These are phyloP conservation scores for Paramormyrops kingsleyae DNA, from an alignment of 2,113 vertebrate genomes.

Conservation along the genomic window DNA sequence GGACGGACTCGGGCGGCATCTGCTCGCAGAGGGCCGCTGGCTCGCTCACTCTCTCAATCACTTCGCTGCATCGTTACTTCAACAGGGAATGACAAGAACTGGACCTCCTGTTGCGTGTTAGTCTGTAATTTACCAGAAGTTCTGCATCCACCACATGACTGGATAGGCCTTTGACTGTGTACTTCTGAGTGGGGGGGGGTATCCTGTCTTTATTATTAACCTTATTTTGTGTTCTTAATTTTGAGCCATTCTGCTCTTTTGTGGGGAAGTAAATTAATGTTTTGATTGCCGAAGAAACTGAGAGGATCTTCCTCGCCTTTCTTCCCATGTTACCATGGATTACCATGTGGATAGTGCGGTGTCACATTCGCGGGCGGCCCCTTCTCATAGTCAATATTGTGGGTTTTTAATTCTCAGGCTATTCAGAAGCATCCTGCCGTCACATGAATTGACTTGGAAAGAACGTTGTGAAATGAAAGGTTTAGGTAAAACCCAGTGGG, in stretches of 20 bases:
- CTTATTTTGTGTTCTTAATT: not conserved
- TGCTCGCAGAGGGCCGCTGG: not conserved
- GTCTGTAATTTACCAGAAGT: not conserved
- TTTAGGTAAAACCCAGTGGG: not conserved
- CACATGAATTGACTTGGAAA: not conserved
- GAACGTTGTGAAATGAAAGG: not conserved
- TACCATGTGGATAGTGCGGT: not conserved
- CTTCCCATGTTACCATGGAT: not conserved
- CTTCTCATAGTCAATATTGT: not conserved
- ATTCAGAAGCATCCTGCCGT: not conserved
- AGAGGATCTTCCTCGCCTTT: not conserved
- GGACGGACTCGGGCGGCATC: not conserved
- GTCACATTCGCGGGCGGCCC: not conserved
- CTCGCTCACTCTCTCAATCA: not conserved
- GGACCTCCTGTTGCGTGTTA: not conserved
- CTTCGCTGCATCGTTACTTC: not conserved
- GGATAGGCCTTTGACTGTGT: not conserved
- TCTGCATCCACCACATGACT: not conserved
- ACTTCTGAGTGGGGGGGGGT: not conserved
- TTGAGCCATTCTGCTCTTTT: not conserved
- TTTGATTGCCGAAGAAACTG: not conserved
- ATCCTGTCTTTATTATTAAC: not conserved
- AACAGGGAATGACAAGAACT: not conserved
- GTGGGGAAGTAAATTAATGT: conserved; percentile 2
- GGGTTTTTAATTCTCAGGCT: not conserved